Evolutionary conservation across 2,888 invertebrate species (phyloP).

Genomic region (Aspidiotus destructor): DNA sequence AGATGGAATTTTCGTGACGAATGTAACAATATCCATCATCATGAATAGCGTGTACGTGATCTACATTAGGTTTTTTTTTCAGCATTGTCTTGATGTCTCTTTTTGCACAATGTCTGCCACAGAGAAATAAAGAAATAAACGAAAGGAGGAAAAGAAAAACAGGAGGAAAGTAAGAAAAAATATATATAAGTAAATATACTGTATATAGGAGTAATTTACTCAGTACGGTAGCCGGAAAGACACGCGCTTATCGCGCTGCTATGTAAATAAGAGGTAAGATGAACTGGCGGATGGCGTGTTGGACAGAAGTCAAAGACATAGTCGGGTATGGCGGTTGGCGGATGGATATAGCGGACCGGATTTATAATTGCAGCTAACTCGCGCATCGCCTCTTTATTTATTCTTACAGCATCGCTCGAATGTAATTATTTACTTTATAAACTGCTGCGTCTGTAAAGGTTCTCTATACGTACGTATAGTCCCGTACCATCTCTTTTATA

Average conservation of each 20-base stretch:
- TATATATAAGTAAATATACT: conserved; percentile 21
- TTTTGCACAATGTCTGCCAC: not conserved
- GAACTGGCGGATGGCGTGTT: conserved; percentile 16
- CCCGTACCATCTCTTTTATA: conserved; percentile 3
- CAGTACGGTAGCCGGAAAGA: conserved; percentile 21
- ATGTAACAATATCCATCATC: no score
- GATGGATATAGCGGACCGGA: conserved; percentile 29
- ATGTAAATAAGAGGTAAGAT: conserved; percentile 16
- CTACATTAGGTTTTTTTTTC: not conserved
- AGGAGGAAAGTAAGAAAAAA: not conserved
- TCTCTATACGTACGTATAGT: no score
- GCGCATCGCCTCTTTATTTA: conserved; percentile 14
- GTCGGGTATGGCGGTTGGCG: not conserved
- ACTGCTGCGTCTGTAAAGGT: conserved; percentile 10
- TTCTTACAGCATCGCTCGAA: conserved; percentile 7
- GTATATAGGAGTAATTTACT: conserved; percentile 17
- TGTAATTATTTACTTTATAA: conserved; percentile 30
- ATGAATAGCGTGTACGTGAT: no score
- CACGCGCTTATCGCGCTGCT: conserved; percentile 28
- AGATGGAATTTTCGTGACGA: no score
- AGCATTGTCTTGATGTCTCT: not conserved
- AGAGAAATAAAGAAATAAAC: no score
- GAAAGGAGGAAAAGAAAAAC: not conserved
- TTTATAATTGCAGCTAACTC: conserved; percentile 30
- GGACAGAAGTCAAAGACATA: conserved; percentile 23